phyloP scores from a whole-genome alignment of 35 echinoderm and acorn worm species.

The Patiria miniata region DNA sequence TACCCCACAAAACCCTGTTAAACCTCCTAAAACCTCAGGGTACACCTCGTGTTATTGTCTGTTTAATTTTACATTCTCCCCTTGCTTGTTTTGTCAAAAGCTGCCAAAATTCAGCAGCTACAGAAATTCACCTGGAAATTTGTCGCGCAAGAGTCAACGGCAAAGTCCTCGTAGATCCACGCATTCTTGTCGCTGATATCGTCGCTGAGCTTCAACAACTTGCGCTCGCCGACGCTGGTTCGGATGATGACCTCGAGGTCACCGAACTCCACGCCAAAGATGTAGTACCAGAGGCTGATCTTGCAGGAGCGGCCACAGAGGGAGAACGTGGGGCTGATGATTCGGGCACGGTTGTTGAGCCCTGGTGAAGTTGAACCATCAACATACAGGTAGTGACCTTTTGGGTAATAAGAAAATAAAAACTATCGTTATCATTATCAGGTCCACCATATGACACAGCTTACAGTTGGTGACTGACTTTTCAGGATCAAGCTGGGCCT shows the following conservation, averaged over 20 bases:
- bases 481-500: too few relatives aligned
- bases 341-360: conserved; percentile 11
- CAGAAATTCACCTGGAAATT: conserved; percentile 65
- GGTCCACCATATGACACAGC: background rate
- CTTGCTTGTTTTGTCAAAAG: too few relatives aligned
- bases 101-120: too few relatives aligned
- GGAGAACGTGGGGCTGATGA: conserved; percentile 65
- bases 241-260: conserved; percentile 62
- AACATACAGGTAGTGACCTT: conserved; percentile 75
- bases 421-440: background rate
- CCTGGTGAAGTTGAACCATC: conserved; percentile 51
- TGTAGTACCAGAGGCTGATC: conserved; percentile 82
- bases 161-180: conserved; percentile 48
- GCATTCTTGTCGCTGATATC: conserved; percentile 45
- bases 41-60: too few relatives aligned
- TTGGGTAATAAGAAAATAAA: background rate
- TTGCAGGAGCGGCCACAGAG: conserved; percentile 38
- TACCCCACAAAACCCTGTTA: too few relatives aligned
- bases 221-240: conserved; percentile 25
- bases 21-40: too few relatives aligned
- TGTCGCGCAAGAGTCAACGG: conserved; percentile 50
- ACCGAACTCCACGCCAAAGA: conserved; percentile 71
- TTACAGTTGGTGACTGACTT: too few relatives aligned
- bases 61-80: too few relatives aligned
- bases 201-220: conserved; percentile 52